Evolutionary conservation across 2,888 invertebrate species (phyloP), one percentile per base, ranked within the genome.

Genomic region (Macrosiphum euphorbiae): DNA sequence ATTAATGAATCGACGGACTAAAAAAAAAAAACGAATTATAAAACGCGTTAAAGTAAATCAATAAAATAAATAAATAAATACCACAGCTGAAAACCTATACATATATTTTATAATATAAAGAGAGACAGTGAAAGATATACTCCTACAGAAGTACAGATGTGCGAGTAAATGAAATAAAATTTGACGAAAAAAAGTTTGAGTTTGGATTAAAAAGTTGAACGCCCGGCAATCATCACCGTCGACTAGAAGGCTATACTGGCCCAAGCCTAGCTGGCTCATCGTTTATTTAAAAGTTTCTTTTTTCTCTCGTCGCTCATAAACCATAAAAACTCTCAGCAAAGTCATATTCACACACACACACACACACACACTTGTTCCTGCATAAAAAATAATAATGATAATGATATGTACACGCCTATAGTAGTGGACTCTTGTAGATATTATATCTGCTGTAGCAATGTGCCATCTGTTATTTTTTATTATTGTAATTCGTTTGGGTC

Each of bases 141-240:
- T n/a, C 10, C 4, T 41, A 44, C 1, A 85, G 13, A 47, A 44
- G 50, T 35, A 28, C 24, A 87, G 16, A 47, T 35, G 86, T 86
- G 86, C 28, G 35, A 11, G 28, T 90, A 41, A 88, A 88, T 88
- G 35, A 84, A 93, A 85, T 93, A 85, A 55, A 90, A 93, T 93
- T 93, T 61, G 58, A 93, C 50, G 89, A 93, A 90, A 93, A 78
- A 90, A 84, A 93, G 89, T 93, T 93, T 50, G 47, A 16, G 55
- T 41, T 88, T 28, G 58, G 89, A 93, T 93, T 89, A 93, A 85
- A 93, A 93, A 84, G 84, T 93, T 89, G 88, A 84, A 88, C 78
- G 44, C 20, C 55, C 67, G 13, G 47, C 44, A 26, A 93, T 89
- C 84, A 93, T 89, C 84, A 16, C 55, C n/a, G n/a, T 35, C 88